A percentile compares a stretch with the other conserved stretches of the same genome.
phyloP scores from a whole-genome alignment of 2,797 vertebrate genomes.

The Cyprinodon diabolis region DNA sequence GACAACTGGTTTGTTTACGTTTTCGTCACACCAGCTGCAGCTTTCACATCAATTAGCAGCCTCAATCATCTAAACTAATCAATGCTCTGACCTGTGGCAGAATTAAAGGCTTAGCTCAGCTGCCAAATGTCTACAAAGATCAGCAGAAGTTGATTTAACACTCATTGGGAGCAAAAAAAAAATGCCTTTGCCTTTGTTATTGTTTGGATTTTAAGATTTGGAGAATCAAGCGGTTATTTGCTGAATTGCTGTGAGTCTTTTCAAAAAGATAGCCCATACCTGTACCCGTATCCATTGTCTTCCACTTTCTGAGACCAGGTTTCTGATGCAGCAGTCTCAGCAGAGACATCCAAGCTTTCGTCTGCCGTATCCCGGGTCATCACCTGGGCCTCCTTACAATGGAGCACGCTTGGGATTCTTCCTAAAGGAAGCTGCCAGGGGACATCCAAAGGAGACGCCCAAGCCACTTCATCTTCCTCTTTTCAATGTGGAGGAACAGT shows the following conservation, averaged over 20 bases:
- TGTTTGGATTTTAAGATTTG: not conserved
- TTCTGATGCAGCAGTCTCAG: no score
- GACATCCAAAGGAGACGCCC: no score
- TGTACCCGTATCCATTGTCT: no score
- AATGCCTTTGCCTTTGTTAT: not conserved
- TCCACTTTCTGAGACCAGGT: no score
- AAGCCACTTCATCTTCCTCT: no score
- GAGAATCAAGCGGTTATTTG: not conserved
- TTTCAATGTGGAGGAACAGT: no score
- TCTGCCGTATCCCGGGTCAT: no score
- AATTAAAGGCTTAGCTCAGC: slow-evolving; percentile 68
- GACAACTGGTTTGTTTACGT: slow-evolving; percentile 7
- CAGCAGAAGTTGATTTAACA: slow-evolving; percentile 16
- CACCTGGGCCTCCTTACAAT: no score
- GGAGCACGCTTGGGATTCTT: no score
- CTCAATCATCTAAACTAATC: slow-evolving; percentile 61
- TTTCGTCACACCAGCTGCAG: slow-evolving; percentile 18
- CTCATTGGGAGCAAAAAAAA: slow-evolving; percentile 5
- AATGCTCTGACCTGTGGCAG: slow-evolving; percentile 60
- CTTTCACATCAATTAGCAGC: slow-evolving; percentile 44
- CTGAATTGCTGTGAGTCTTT: not conserved
- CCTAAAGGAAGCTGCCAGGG: no score
- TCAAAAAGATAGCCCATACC: not conserved
- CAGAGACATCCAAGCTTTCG: no score
- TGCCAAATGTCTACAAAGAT: slow-evolving; percentile 48